Conservation (phyloP, 2,797 vertebrate species). For the Todus mexicanus region DNA sequence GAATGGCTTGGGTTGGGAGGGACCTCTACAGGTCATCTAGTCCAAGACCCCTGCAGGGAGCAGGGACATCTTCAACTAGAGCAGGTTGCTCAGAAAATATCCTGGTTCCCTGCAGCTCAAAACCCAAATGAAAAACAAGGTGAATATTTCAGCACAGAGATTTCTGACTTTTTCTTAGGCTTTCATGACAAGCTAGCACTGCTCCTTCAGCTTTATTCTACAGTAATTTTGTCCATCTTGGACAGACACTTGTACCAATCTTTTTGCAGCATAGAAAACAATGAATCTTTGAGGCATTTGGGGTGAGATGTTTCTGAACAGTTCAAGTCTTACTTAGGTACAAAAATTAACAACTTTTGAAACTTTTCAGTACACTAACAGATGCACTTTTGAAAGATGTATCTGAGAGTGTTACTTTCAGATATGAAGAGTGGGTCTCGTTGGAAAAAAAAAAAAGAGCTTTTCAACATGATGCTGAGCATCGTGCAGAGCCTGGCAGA, state of each 20-base stretch:
- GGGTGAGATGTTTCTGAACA: neutral
- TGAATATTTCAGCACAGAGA: neutral
- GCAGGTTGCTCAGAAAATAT: too few species aligned
- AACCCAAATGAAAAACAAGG: neutral
- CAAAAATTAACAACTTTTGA: neutral
- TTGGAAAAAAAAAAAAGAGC: neutral
- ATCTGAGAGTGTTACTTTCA: neutral
- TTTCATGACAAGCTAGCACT: neutral
- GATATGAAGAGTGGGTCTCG: neutral
- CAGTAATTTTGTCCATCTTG: neutral
- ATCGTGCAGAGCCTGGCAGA: neutral
- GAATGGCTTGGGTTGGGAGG: too few species aligned
- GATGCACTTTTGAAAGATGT: neutral
- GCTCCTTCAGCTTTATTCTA: neutral
- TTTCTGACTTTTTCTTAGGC: neutral
- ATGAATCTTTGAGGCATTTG: accelerated
- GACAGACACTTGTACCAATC: neutral
- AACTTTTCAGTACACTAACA: neutral
- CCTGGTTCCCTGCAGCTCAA: neutral
- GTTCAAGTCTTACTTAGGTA: neutral
- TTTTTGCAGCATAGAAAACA: neutral
- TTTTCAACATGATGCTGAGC: neutral
- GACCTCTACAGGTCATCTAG: too few species aligned
- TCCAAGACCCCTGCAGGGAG: too few species aligned
- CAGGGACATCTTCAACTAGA: too few species aligned